Percentiles rank a stretch among this genome's conserved stretches.
Conservation (phyloP, 2,888 invertebrate species). For the Malacosoma neustria region DNA sequence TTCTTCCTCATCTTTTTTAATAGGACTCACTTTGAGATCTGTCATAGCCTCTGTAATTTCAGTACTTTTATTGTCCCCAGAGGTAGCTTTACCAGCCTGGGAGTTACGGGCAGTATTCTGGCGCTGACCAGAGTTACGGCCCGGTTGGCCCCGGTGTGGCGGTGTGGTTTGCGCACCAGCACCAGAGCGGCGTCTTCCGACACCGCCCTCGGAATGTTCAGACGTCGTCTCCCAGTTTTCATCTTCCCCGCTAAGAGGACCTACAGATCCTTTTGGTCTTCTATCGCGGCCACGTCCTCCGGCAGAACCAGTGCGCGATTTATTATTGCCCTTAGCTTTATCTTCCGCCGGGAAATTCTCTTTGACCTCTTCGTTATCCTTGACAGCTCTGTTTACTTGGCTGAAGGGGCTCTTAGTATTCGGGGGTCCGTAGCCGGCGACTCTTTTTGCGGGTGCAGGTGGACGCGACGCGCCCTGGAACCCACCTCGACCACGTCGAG, state of each 20-base stretch:
- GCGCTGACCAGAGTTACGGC: conserved; percentile 45
- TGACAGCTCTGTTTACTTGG: conserved; percentile 54
- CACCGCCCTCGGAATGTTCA: conserved; percentile 82
- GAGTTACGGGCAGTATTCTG: conserved; percentile 42
- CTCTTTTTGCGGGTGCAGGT: conserved; percentile 74
- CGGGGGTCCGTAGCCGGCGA: conserved; percentile 87
- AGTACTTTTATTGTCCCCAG: conserved; percentile 42
- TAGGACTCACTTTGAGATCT: conserved; percentile 47
- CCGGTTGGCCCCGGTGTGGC: conserved; percentile 40
- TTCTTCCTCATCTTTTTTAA: conserved; percentile 65
- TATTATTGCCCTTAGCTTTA: conserved; percentile 79
- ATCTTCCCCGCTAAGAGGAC: conserved; percentile 67
- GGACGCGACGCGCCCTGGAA: conserved; percentile 60
- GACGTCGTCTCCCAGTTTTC: conserved; percentile 89
- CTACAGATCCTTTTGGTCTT: conserved; percentile 44
- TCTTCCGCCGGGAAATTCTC: conserved; percentile 67
- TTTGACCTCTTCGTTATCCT: conserved; percentile 52
- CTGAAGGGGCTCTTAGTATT: conserved; percentile 86
- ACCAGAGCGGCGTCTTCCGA: conserved; percentile 39
- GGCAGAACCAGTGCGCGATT: conserved; percentile 80
- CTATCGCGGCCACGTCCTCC: conserved; percentile 69
- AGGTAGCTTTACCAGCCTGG: conserved; percentile 38
- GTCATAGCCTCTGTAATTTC: conserved; percentile 57
- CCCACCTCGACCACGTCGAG: conserved; percentile 86
- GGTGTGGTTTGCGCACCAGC: conserved; percentile 38